Evolutionary conservation across 1,140 invertebrate species (phyloP).

Genomic region (Bombus pascuorum): DNA sequence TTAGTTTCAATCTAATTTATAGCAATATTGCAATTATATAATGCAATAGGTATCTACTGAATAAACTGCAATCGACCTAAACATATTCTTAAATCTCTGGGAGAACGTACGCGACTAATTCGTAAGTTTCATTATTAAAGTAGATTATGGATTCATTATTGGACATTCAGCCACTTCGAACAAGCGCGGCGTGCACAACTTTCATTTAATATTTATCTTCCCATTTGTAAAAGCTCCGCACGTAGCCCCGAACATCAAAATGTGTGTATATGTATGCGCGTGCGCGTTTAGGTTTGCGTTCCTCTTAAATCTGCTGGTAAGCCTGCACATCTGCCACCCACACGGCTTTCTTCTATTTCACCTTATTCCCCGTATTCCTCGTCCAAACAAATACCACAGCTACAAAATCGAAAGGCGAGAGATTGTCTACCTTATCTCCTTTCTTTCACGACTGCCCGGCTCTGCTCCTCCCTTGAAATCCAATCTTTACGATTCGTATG

Average conservation of each 20-base stretch:
- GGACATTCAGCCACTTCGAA: constrained; percentile 33
- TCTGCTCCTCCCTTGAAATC: not conserved
- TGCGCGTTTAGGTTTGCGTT: not conserved
- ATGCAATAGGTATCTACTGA: not conserved
- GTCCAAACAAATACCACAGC: constrained; percentile 30
- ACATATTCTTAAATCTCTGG: not conserved
- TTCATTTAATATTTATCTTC: constrained; percentile 48
- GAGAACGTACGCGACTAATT: not conserved
- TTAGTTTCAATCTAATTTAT: not conserved
- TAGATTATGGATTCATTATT: constrained; percentile 58
- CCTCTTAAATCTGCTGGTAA: constrained; percentile 44
- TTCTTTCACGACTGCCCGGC: not conserved
- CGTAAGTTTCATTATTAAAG: constrained; percentile 46
- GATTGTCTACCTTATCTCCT: constrained; percentile 20
- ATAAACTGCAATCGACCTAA: not conserved
- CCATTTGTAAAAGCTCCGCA: constrained; percentile 20
- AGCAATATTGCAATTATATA: not conserved
- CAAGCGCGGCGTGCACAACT: constrained; percentile 31
- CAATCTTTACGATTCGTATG: constrained; percentile 3
- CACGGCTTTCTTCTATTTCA: constrained; percentile 37
- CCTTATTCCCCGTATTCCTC: constrained; percentile 23
- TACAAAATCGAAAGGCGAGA: constrained; percentile 13
- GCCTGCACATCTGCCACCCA: constrained; percentile 30
- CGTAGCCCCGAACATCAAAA: not conserved
- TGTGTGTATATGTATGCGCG: not conserved